These are phyloP conservation scores for Hippolais icterina DNA, from an alignment of 2,113 vertebrate genomes.

Conservation along the genomic window DNA sequence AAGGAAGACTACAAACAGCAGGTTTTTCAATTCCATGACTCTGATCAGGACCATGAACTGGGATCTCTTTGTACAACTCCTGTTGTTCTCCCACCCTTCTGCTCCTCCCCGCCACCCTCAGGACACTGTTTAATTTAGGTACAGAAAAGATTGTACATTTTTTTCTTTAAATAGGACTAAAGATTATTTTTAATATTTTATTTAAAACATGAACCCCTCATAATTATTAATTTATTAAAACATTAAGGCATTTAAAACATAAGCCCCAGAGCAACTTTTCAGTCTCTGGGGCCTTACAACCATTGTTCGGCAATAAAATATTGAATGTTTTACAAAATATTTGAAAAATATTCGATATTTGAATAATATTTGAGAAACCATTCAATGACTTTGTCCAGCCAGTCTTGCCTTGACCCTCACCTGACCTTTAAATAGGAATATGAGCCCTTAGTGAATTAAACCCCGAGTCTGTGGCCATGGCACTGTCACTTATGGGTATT, in stretches of 20 bases:
- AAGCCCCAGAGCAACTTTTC: neutral
- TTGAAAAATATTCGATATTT: neutral
- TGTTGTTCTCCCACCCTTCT: neutral
- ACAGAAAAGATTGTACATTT: neutral
- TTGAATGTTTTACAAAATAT: neutral
- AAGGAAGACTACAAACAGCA: neutral
- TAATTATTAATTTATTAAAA: neutral
- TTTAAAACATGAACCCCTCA: neutral
- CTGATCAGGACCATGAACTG: neutral
- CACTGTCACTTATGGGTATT: rapidly evolving
- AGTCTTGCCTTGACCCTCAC: neutral
- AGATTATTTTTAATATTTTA: neutral
- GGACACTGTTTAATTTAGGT: neutral
- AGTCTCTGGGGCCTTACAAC: neutral
- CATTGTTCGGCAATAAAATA: neutral
- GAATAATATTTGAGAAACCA: neutral
- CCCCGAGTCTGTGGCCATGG: rapidly evolving
- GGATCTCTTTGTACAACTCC: neutral
- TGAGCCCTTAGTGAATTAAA: neutral
- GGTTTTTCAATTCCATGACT: neutral
- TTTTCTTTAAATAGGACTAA: neutral
- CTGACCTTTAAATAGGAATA: neutral
- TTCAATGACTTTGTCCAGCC: neutral
- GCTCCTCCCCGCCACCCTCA: neutral
- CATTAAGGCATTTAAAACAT: neutral